Base-by-base conservation (phyloP, 2,797 vertebrate species). In the Schizothorax lantsangensis region DNA sequence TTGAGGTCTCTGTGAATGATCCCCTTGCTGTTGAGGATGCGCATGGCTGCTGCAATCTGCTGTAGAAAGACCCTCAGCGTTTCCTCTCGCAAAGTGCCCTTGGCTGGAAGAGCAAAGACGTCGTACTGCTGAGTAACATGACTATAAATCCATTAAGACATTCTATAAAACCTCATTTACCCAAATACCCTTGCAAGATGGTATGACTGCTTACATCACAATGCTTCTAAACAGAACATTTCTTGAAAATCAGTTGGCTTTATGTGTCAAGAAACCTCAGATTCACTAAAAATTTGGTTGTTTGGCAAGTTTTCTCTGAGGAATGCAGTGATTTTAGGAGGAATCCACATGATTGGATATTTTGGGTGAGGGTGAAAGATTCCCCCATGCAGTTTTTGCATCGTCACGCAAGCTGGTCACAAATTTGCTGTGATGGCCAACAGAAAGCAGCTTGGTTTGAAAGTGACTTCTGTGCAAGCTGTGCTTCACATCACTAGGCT, bases 1-100 rank as follows among this genome's bases (percentile, higher is more conserved):
- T 99, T 99, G 26, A 99, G 96, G 87, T 99, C 98, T 9, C 98
- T 94, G 89, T 99, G 98, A 92, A 99, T 99, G 91, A 99, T 97
- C 74, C 98, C 98, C 92, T 99, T 99, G 91, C 96, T 97, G 93
- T 98, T 96, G 78, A 99, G 96, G 88, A 97, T 94, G 7, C 96
- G 94, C 98, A 99, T 99, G 90, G 98, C 97, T 0, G 98, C 97
- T 6, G 98, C 96, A 11, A 99, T 99, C 94, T 99, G 98, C 94
- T 98, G 97, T 73, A 99, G 96, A 94, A 99, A 99, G 79, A 98
- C 93, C 82, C 97, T 95, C 93, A 99, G 96, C 0, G 98, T 99
- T 66, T 99, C 98, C 93, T 99, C 98, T 69, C 97, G 96, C 26
- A 99, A 95, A 5, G 98, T 99, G 62, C 98, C 98, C 91, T 99